phyloP scores from a whole-genome alignment of 2,797 vertebrate genomes.

The Zenarchopterus dispar region DNA sequence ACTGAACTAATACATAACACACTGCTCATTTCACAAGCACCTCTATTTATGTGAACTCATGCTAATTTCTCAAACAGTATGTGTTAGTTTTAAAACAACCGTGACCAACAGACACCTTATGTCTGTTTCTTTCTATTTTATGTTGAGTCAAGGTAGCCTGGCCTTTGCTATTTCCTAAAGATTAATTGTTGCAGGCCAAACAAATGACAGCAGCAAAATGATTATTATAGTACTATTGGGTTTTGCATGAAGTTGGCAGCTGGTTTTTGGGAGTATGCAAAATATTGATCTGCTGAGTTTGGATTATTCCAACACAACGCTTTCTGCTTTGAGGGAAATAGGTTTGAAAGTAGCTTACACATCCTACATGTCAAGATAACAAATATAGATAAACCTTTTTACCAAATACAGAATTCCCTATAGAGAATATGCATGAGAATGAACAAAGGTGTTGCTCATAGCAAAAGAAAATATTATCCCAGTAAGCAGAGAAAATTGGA shows the following conservation, averaged over 20 bases:
- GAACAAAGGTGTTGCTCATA: background rate
- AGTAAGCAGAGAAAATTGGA: too few relatives aligned
- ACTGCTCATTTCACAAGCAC: too few relatives aligned
- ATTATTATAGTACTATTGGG: background rate
- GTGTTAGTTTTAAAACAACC: too few relatives aligned
- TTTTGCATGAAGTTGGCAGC: constrained; percentile 7
- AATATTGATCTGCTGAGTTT: constrained; percentile 15
- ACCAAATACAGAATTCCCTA: constrained; percentile 20
- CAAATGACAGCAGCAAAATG: background rate
- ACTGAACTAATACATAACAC: too few relatives aligned
- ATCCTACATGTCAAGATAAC: constrained; percentile 30
- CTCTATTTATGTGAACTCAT: too few relatives aligned
- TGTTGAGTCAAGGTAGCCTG: too few relatives aligned
- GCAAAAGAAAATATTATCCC: too few relatives aligned
- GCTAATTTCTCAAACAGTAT: too few relatives aligned
- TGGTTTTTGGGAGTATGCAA: constrained; percentile 5
- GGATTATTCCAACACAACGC: constrained; percentile 10
- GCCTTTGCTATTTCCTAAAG: too few relatives aligned
- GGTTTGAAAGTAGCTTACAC: constrained; percentile 15
- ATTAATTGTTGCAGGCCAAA: background rate
- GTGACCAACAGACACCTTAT: too few relatives aligned
- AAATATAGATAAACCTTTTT: constrained; percentile 27
- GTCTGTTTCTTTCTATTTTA: too few relatives aligned
- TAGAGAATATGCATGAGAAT: constrained; percentile 18
- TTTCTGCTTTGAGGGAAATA: constrained; percentile 12